These are phyloP conservation scores for Astur gentilis DNA, from an alignment of 2,113 vertebrate species.

Conservation along the genomic window DNA sequence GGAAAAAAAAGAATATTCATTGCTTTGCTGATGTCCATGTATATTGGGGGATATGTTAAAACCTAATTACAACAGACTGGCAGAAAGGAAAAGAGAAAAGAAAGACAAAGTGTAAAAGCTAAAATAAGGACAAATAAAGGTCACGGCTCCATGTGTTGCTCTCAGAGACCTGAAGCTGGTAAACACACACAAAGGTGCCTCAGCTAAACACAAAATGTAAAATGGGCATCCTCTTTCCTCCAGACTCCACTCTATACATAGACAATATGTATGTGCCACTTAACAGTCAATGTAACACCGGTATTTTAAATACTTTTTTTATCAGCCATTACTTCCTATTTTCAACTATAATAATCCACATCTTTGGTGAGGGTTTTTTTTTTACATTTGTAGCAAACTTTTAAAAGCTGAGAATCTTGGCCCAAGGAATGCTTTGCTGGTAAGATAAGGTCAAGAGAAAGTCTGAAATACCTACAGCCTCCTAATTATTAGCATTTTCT, in stretches of 20 bases:
- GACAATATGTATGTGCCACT: background rate
- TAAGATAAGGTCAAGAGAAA: background rate
- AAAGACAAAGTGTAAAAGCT: background rate
- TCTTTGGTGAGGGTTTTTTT: background rate
- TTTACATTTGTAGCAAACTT: background rate
- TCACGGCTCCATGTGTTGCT: background rate
- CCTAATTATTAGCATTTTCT: background rate
- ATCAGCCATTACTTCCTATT: background rate
- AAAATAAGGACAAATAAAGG: conserved; percentile 12
- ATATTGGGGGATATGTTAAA: background rate
- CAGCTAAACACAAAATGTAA: background rate
- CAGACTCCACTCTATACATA: background rate
- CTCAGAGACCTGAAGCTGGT: background rate
- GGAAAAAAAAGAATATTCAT: background rate
- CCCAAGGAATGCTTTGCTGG: background rate
- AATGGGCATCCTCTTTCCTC: background rate
- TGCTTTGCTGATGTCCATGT: background rate
- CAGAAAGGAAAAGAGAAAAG: background rate
- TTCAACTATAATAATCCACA: background rate
- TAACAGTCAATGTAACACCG: background rate
- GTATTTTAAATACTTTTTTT: background rate
- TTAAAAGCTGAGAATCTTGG: background rate
- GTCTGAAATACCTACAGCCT: background rate
- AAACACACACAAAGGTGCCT: background rate
- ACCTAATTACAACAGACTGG: background rate